Evolutionary conservation across 2,888 invertebrate genomes (phyloP).

Genomic region (Dendrolimus pini): DNA sequence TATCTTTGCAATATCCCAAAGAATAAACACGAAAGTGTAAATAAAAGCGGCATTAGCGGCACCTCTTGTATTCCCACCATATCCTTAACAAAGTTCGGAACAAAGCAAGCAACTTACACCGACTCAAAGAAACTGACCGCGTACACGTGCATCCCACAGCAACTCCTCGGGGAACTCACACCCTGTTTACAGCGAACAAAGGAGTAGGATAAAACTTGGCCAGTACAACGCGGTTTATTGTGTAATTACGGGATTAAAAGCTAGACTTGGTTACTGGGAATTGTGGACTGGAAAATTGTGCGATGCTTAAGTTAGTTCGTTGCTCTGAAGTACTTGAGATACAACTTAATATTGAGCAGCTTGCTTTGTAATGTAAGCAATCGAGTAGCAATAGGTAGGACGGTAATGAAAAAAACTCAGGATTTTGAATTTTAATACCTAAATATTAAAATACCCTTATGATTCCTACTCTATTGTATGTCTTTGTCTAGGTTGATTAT

Average conservation of each 20-base stretch:
- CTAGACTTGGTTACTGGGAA: slow-evolving; percentile 1
- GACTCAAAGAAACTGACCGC: slow-evolving; percentile 29
- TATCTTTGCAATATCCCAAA: not conserved
- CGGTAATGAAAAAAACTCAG: too few species aligned
- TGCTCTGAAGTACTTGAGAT: too few species aligned
- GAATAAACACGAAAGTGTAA: not conserved
- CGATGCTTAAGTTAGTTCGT: not conserved
- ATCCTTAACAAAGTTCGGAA: not conserved
- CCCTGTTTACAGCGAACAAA: slow-evolving; percentile 24
- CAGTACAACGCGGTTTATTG: slow-evolving; percentile 18
- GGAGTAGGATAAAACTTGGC: slow-evolving; percentile 22
- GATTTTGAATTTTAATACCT: too few species aligned
- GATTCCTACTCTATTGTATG: too few species aligned
- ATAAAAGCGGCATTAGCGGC: not conserved
- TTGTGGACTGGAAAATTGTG: not conserved
- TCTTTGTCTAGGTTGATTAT: too few species aligned
- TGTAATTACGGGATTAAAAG: slow-evolving; percentile 27
- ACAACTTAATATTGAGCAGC: not conserved
- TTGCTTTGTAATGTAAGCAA: not conserved
- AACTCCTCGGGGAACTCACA: slow-evolving; percentile 23
- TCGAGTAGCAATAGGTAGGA: too few species aligned
- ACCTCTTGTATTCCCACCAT: not conserved
- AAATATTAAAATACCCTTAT: too few species aligned
- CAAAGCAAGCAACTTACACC: slow-evolving; percentile 9
- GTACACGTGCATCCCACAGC: slow-evolving; percentile 13